Evolutionary conservation across 2,797 vertebrate species (phyloP).

Genomic region (Amniataba percoides): DNA sequence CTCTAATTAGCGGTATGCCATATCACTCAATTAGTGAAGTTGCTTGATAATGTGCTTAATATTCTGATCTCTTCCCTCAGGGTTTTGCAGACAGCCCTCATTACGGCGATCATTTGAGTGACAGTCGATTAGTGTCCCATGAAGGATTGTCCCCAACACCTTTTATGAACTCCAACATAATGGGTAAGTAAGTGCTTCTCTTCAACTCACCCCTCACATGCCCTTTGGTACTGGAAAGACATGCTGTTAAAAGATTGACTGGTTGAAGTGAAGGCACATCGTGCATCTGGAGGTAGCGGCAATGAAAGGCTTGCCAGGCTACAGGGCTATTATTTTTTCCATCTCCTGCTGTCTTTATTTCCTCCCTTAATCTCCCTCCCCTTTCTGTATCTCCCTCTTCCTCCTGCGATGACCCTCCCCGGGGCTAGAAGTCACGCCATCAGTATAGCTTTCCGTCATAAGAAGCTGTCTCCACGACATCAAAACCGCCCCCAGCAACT

Average conservation of each 20-base stretch:
- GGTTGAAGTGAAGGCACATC: constrained; percentile 73
- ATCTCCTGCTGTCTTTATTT: constrained; percentile 62
- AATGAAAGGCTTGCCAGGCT: constrained; percentile 54
- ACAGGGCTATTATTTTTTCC: constrained; percentile 42
- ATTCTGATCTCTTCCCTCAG: constrained; percentile 92
- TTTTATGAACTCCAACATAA: constrained; percentile 98
- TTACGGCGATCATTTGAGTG: constrained; percentile 98
- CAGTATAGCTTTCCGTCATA: constrained; percentile 86
- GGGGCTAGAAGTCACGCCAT: constrained; percentile 84
- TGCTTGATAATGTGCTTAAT: constrained; percentile 92
- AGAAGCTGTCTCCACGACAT: constrained; percentile 75
- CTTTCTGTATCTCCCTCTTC: constrained; percentile 48
- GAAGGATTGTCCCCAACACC: constrained; percentile 99
- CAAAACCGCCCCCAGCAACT: constrained; percentile 69
- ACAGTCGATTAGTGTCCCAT: constrained; percentile 98
- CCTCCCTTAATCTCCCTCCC: constrained; percentile 56
- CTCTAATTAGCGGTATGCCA: constrained; percentile 88
- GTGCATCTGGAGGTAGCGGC: constrained; percentile 78
- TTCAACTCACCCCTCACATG: constrained; percentile 81
- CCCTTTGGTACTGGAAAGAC: constrained; percentile 82
- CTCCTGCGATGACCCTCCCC: constrained; percentile 82
- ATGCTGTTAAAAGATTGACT: constrained; percentile 69
- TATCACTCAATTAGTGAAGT: constrained; percentile 89
- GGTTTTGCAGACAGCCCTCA: constrained; percentile 98
- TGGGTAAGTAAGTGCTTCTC: constrained; percentile 96